These are phyloP conservation scores for Rhombomys opimus DNA, from an alignment of 2,113 vertebrate genomes.

Conservation along the genomic window DNA sequence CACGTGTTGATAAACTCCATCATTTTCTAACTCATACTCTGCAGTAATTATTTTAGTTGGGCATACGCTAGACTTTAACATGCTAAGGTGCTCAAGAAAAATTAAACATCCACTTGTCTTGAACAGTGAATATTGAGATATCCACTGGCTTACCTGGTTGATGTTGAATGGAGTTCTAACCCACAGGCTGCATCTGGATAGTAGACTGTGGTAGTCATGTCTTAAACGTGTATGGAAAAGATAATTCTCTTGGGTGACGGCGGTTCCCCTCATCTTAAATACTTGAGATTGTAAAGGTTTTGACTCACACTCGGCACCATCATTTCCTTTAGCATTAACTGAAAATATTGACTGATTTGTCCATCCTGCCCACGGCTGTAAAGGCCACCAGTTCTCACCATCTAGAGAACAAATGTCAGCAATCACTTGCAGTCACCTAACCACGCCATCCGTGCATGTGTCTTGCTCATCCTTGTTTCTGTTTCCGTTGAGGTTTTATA, in stretches of 20 bases:
- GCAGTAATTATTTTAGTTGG: conserved; percentile 36
- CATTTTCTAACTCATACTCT: conserved; percentile 1
- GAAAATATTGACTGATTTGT: neutral
- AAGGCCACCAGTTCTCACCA: neutral
- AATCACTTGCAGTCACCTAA: neutral
- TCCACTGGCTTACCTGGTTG: neutral
- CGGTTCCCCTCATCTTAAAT: conserved; percentile 26
- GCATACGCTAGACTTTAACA: neutral
- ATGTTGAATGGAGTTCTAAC: neutral
- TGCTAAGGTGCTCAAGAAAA: neutral
- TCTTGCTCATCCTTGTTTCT: neutral
- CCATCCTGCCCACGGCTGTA: neutral
- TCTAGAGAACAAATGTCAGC: neutral
- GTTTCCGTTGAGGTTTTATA: neutral
- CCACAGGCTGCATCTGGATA: neutral
- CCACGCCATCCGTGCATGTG: neutral
- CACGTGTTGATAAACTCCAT: neutral
- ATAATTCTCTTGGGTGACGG: conserved; percentile 25
- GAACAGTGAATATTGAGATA: conserved; percentile 30
- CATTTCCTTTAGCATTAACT: conserved; percentile 11
- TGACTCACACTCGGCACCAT: neutral
- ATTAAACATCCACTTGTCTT: conserved; percentile 35
- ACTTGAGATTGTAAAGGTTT: neutral
- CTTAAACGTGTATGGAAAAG: conserved; percentile 10
- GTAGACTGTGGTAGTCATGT: neutral